Conservation (phyloP, 1,140 invertebrate species). For the Hypothenemus hampei region DNA sequence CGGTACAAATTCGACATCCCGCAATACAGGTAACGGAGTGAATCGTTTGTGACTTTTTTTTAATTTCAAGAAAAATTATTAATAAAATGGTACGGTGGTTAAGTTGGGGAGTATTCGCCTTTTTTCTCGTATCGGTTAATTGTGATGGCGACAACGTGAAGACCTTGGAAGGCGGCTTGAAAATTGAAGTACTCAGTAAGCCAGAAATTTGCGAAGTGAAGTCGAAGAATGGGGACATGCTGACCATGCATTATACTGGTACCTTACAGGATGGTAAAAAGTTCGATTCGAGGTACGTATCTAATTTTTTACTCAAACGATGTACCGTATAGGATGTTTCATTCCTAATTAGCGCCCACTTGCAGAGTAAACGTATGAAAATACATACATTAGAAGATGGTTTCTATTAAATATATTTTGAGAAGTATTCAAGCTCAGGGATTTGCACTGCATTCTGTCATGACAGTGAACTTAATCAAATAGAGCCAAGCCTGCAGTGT, state of each 20-base stretch:
- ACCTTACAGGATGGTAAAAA: constrained; percentile 82
- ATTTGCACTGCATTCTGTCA: too few relatives aligned
- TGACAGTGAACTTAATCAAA: too few relatives aligned
- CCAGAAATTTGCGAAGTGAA: constrained; percentile 76
- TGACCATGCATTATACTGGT: constrained; percentile 92
- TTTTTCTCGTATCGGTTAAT: constrained; percentile 14
- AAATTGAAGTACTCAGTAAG: constrained; percentile 73
- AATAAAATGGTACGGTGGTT: constrained; percentile 45
- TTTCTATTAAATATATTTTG: too few relatives aligned
- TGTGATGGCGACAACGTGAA: constrained; percentile 9
- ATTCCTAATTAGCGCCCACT: too few relatives aligned
- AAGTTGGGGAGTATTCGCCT: constrained; percentile 27
- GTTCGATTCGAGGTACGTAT: constrained; percentile 94
- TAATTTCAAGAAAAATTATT: not conserved
- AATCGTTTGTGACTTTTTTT: not conserved
- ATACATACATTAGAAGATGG: too few relatives aligned
- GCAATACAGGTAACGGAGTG: not conserved
- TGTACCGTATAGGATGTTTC: too few relatives aligned
- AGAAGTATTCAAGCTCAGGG: too few relatives aligned
- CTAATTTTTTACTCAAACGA: too few relatives aligned
- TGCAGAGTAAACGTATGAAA: too few relatives aligned
- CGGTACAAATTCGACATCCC: constrained; percentile 1
- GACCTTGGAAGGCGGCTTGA: constrained; percentile 54
- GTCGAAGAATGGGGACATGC: constrained; percentile 80
- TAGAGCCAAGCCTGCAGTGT: too few relatives aligned